Evolutionary conservation across 2,113 vertebrate species (phyloP).

Genomic region (Thalassarche chlororhynchos): DNA sequence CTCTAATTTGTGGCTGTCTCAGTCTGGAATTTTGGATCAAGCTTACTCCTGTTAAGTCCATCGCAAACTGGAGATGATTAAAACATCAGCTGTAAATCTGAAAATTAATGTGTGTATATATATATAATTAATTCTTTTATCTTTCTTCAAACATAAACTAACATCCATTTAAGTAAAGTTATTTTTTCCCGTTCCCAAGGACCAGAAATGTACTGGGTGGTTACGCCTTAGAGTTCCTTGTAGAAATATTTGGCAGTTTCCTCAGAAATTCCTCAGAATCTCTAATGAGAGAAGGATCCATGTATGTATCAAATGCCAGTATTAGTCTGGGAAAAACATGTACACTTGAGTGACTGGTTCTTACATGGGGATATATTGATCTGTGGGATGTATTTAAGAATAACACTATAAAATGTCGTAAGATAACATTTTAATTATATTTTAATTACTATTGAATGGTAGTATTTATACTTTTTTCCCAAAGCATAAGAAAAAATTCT

Average conservation of each 20-base stretch:
- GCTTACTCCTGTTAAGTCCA: background rate
- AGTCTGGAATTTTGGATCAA: background rate
- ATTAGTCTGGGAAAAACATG: background rate
- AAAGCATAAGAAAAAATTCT: background rate
- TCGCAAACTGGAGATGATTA: background rate
- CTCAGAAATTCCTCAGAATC: background rate
- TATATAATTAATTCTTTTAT: background rate
- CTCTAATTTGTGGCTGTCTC: background rate
- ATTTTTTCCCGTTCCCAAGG: background rate
- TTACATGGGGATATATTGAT: background rate
- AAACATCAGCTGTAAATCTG: background rate
- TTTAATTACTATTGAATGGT: background rate
- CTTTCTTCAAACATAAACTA: background rate
- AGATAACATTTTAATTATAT: background rate
- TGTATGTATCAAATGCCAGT: background rate
- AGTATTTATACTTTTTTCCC: background rate
- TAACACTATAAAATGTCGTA: background rate
- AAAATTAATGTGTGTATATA: background rate
- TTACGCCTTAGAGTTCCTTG: background rate
- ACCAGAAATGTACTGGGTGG: background rate
- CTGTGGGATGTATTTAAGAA: background rate
- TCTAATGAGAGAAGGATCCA: background rate
- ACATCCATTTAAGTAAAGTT: background rate
- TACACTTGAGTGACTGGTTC: background rate
- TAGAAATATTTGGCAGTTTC: background rate